Percentiles rank a stretch among this genome's conserved stretches.
phyloP scores from a whole-genome alignment of 30 jellyfish, hydroid and myxozoan genomes.

The Chironex yamaguchii region DNA sequence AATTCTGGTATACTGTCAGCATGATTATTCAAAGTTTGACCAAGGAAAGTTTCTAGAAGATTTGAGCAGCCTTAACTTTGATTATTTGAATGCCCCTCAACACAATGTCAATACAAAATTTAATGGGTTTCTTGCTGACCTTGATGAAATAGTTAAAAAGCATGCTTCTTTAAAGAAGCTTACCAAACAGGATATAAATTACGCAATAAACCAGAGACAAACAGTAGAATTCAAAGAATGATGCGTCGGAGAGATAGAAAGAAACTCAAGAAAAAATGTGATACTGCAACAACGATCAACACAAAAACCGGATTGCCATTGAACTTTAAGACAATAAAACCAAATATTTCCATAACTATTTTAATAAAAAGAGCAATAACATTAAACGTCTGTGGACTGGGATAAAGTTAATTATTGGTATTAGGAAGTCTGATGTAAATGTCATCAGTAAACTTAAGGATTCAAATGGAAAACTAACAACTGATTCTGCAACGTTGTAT shows the following conservation, averaged over 20 bases:
- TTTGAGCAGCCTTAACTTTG: constrained; percentile 6
- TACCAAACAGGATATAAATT: constrained; percentile 10
- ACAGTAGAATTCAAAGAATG: constrained; percentile 44
- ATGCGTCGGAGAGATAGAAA: constrained; percentile 37
- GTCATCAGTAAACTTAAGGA: constrained; percentile 59
- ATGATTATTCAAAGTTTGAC: constrained; percentile 24
- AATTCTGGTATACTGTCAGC: constrained; percentile 13
- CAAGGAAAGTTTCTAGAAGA: constrained; percentile 6
- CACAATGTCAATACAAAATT: not conserved
- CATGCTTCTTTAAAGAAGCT: constrained; percentile 56
- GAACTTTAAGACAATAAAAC: constrained; percentile 32
- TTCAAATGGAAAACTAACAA: constrained; percentile 58
- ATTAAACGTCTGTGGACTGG: constrained; percentile 54
- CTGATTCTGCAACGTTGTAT: constrained; percentile 52
- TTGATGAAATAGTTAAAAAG: constrained; percentile 16
- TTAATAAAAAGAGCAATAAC: constrained; percentile 24
- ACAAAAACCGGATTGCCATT: constrained; percentile 42
- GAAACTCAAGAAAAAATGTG: constrained; percentile 41
- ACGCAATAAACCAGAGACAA: constrained; percentile 47
- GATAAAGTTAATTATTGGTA: constrained; percentile 34
- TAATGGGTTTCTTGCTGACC: constrained; percentile 37
- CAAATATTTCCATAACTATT: constrained; percentile 33
- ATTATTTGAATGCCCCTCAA: not conserved
- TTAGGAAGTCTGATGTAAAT: constrained; percentile 35
- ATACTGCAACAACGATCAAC: constrained; percentile 12